Evolutionary conservation across 2,113 vertebrate genomes (phyloP), one percentile per base, ranked within the genome.

Genomic region (Gambusia holbrooki): DNA sequence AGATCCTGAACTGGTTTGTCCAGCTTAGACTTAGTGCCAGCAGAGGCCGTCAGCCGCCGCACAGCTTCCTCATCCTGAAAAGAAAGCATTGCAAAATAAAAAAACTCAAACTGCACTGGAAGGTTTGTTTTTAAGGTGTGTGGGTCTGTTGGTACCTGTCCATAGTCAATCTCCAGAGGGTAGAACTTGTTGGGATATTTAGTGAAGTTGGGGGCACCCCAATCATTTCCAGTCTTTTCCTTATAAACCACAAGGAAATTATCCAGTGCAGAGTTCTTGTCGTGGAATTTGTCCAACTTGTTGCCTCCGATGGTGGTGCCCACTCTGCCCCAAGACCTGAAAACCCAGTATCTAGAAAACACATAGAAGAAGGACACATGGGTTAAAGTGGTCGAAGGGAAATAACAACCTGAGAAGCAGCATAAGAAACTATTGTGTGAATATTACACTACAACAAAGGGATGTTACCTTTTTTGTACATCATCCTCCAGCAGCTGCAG

Each of bases 111-210:
- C n/a, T 5, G 14, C 1, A 1, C 14, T 0, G 33, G 1, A 0
- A 1, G 22, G 10, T 13, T 14, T 42, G 19, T 29, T 37, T 48
- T 28, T 2, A 8, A 14, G 10, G 3, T 62, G 0, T 22, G 8
- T 13, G 45, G 14, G 13, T 5, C 28, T 33, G 29, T 61, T 12
- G n/a, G 84, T 94, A 99, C 98, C 97, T 99, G 98, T 67, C 98
- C 98, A 0, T 99, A 99, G 91, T 99, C 98, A 8, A 99, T 99
- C 92, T 99, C 98, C 87, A 99, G 93, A 0, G 98, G 98, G 82
- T 99, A 99, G 93, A 99, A 99, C 84, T 97, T 99, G 65, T 98
- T 98, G 3, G 98, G 98, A 71, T 98, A 95, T 88, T 99, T 99
- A 12, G 96, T 98, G 91, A 99, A 99, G 93, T 94, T 96, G 83